A percentile compares a stretch with the other conserved stretches of the same genome.
phyloP scores from a whole-genome alignment of 2,888 invertebrate genomes.

The Phaonia tiefii region DNA sequence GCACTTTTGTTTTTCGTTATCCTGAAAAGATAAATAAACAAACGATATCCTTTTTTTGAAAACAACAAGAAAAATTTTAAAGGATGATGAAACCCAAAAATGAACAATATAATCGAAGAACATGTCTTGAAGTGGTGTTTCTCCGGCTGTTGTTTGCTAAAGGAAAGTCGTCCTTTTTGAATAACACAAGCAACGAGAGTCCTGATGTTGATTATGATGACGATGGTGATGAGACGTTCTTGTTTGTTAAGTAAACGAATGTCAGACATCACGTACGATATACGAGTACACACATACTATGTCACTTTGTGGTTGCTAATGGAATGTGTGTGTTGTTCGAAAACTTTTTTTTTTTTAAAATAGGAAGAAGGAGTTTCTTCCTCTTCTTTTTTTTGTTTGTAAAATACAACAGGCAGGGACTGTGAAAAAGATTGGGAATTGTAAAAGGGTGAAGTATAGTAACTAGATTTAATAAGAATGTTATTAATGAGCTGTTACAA shows the following conservation, averaged over 20 bases:
- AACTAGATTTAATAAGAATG: no score
- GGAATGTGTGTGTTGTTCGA: no score
- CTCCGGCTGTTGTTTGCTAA: constrained; percentile 17
- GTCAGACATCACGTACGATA: constrained; percentile 63
- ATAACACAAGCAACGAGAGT: constrained; percentile 9
- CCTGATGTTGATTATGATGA: constrained; percentile 3
- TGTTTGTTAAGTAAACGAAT: constrained; percentile 61
- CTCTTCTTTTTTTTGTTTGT: no score
- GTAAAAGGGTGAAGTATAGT: no score
- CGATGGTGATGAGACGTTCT: constrained; percentile 9
- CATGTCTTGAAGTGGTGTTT: constrained; percentile 48
- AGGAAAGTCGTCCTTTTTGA: constrained; percentile 31
- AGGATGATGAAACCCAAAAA: constrained; percentile 10
- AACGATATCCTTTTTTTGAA: constrained; percentile 44
- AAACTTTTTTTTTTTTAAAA: no score
- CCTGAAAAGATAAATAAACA: constrained; percentile 20
- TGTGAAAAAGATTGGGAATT: no score
- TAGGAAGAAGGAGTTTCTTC: no score
- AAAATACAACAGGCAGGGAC: no score
- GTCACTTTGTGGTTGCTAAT: constrained; percentile 57
- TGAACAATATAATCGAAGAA: constrained; percentile 33
- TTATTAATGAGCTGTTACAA: no score
- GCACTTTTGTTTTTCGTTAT: background rate
- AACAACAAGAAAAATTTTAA: constrained; percentile 8
- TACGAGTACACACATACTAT: no score